Evolutionary conservation across 1,140 invertebrate species (phyloP).

Genomic region (Diuraphis noxia): DNA sequence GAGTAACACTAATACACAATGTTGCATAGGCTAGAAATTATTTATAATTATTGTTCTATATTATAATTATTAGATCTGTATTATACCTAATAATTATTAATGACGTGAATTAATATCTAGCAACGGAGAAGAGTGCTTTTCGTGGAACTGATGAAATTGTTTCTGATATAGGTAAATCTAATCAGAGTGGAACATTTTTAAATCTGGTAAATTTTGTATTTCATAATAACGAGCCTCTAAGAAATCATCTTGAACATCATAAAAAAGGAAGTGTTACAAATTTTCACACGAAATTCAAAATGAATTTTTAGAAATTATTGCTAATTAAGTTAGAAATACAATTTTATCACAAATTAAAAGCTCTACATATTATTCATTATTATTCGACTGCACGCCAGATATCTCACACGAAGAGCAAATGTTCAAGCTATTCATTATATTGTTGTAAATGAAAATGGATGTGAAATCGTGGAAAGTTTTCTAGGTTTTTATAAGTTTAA

Average conservation of each 20-base stretch:
- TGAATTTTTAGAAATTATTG: background rate
- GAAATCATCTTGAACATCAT: background rate
- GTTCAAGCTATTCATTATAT: constrained; percentile 4
- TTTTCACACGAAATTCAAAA: constrained; percentile 7
- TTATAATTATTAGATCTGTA: no score
- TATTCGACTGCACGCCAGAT: constrained; percentile 48
- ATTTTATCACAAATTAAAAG: constrained; percentile 51
- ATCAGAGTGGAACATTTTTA: background rate
- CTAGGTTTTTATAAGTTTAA: background rate
- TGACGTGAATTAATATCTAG: no score
- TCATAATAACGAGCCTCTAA: background rate
- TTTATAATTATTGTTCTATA: no score
- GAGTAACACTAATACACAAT: no score
- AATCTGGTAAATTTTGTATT: background rate
- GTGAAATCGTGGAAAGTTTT: constrained; percentile 24
- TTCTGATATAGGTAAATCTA: background rate
- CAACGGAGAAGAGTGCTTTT: no score
- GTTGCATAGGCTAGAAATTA: no score
- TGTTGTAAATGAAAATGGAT: background rate
- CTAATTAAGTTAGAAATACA: constrained; percentile 52
- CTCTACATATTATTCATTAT: constrained; percentile 2
- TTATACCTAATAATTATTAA: no score
- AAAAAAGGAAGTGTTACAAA: background rate
- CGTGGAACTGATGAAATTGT: no score
- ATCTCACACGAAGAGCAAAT: constrained; percentile 53